These are phyloP conservation scores for Acipenser transmontanus DNA, from an alignment of 2,797 vertebrate species.

Conservation along the genomic window DNA sequence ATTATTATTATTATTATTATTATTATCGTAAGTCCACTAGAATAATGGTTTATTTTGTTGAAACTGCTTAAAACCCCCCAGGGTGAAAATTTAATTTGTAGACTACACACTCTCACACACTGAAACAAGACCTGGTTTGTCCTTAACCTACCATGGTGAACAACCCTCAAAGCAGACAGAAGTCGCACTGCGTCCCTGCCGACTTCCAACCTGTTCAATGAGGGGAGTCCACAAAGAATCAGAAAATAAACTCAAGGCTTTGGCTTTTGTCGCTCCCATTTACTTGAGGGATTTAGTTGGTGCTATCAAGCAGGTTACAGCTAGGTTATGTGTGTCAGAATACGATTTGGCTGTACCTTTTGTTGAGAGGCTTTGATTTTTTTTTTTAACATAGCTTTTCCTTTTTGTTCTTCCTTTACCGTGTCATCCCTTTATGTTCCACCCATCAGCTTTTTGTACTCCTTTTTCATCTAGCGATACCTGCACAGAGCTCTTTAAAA, in stretches of 20 bases:
- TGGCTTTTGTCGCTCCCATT: too few relatives aligned
- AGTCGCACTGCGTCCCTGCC: constrained; percentile 1
- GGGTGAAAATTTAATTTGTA: constrained; percentile 36
- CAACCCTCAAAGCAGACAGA: constrained; percentile 25
- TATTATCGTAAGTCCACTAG: neutral
- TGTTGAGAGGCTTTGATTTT: constrained; percentile 65
- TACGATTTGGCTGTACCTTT: constrained; percentile 45
- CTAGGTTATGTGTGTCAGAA: constrained; percentile 48
- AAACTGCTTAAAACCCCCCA: constrained; percentile 31
- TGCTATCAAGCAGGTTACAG: constrained; percentile 35
- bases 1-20: too few relatives aligned
- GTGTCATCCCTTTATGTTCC: constrained; percentile 65
- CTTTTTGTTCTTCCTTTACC: constrained; percentile 70
- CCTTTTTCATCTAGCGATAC: constrained; percentile 63
- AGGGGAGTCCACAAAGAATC: constrained; percentile 23
- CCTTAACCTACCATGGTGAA: constrained; percentile 19
- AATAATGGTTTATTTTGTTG: constrained; percentile 19
- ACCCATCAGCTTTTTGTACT: constrained; percentile 63
- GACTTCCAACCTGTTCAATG: neutral
- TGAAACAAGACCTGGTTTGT: constrained; percentile 33
- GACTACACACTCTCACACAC: constrained; percentile 22
- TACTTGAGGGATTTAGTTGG: constrained; percentile 16
- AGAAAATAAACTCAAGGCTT: constrained; percentile 17
- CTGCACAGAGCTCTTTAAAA: constrained; percentile 48
- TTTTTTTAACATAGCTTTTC: constrained; percentile 57